Conservation (phyloP, 2,888 invertebrate species). For the Pollenia amentaria region DNA sequence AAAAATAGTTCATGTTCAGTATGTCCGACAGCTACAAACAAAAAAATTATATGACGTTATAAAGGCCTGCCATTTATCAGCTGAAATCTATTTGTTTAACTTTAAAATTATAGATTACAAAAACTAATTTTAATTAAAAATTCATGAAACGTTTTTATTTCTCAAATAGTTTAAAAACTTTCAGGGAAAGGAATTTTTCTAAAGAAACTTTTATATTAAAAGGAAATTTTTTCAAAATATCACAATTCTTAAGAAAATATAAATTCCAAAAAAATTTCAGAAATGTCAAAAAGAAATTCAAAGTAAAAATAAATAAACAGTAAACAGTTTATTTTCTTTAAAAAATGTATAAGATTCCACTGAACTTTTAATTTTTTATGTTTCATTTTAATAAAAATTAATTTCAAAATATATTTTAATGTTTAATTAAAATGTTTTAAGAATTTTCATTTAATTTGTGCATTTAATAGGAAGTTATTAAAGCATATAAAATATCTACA, state of each 20-base stretch:
- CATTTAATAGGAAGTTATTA: too few relatives aligned
- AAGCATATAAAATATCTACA: slow-evolving; percentile 38
- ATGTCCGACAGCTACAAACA: neutral
- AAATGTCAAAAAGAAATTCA: neutral
- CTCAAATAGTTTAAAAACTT: neutral
- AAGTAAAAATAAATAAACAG: neutral
- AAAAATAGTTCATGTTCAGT: slow-evolving; percentile 25
- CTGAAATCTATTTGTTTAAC: neutral
- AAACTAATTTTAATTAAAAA: slow-evolving; percentile 2
- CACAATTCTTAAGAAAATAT: neutral
- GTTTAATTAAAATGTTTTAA: slow-evolving; percentile 21
- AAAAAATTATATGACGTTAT: too few relatives aligned
- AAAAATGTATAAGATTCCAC: neutral
- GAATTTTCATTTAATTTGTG: slow-evolving; percentile 27
- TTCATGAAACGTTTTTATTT: slow-evolving; percentile 3
- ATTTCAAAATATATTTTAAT: neutral
- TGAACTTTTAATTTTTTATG: neutral
- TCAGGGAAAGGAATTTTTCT: slow-evolving; percentile 10
- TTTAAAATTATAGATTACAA: slow-evolving; percentile 1
- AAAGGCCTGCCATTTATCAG: too few relatives aligned
- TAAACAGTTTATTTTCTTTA: neutral
- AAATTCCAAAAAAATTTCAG: too few relatives aligned
- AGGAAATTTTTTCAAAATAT: neutral
- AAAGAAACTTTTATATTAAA: slow-evolving; percentile 8
- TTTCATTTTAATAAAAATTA: neutral